These are phyloP conservation scores for Centropus bengalensis DNA, from an alignment of 2,113 vertebrate species.

Conservation along the genomic window DNA sequence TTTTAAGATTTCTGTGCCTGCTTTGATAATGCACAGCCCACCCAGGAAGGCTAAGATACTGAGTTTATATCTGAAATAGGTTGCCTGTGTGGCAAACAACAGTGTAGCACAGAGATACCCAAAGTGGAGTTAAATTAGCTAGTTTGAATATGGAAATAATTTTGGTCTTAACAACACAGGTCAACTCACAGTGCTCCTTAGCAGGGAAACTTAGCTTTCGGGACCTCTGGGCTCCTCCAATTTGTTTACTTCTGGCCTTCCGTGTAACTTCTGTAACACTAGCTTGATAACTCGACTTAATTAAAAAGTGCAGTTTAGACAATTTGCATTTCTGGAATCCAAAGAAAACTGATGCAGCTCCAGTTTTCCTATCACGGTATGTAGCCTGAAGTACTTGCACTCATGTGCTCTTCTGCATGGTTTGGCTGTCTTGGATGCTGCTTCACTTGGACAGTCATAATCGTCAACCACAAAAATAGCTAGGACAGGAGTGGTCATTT, in stretches of 20 bases:
- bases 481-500: background rate
- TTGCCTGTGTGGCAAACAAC: background rate
- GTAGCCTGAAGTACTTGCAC: background rate
- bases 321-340: background rate
- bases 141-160: background rate
- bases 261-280: background rate
- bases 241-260: slow-evolving; percentile 2
- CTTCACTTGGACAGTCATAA: background rate
- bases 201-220: background rate
- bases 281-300: background rate
- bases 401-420: background rate
- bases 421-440: background rate
- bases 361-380: background rate
- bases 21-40: background rate
- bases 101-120: background rate
- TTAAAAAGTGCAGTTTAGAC: background rate
- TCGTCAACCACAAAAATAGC: background rate
- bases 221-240: background rate
- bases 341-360: background rate
- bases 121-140: background rate
- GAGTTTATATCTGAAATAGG: background rate
- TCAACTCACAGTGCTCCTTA: background rate
- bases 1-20: background rate
- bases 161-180: background rate
- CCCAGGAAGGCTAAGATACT: background rate